Evolutionary conservation across 1,140 invertebrate species (phyloP), one percentile per base, ranked within the genome.

Genomic region (Copidosoma floridanum): DNA sequence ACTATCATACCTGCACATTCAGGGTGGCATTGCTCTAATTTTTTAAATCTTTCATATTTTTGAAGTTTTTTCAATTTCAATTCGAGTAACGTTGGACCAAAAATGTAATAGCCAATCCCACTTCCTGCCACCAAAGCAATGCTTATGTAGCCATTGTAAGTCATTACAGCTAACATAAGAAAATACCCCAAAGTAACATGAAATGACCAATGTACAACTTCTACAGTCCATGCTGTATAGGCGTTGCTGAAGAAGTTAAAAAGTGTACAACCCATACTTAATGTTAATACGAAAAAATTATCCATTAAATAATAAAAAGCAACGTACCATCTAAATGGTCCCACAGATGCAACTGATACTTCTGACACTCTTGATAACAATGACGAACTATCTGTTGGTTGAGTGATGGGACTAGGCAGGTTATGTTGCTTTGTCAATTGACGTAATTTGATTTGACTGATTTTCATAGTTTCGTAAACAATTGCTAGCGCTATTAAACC

Each of bases 91-190:
- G 67, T 55, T 24, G 66, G 56, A 71, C 85, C 73, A 84, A 89
- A 69, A 82, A 74, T 72, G 86, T 67, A 89, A 72, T 91, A 88
- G 65, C 93, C 92, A 0, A 89, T 56, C 50, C 86, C 88, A 68
- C 89, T 88, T 4, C 93, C 93, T 29, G 93, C 72, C 1, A 89
- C 81, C 16, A 93, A 81, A 1, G 90, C 85, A 14, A 93, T 72
- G 56, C 86, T 85, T 18, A 95, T 77, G 80, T 92, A 94, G 37
- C 86, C 86, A 78, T 95, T 95, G 79, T 90, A 96, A 1, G 90
- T 85, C 93, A 96, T 96, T 57, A 94, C 89, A 38, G 88, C 84
- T 66, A 95, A 78, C 93, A 96, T 96, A n/a, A 95, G 82, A 41
- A 92, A 79, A 76, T 95, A 95, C 58, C 88, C 88, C 46, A 94